phyloP scores from a whole-genome alignment of 2,113 vertebrate species.

The Anser brachyrhynchus region DNA sequence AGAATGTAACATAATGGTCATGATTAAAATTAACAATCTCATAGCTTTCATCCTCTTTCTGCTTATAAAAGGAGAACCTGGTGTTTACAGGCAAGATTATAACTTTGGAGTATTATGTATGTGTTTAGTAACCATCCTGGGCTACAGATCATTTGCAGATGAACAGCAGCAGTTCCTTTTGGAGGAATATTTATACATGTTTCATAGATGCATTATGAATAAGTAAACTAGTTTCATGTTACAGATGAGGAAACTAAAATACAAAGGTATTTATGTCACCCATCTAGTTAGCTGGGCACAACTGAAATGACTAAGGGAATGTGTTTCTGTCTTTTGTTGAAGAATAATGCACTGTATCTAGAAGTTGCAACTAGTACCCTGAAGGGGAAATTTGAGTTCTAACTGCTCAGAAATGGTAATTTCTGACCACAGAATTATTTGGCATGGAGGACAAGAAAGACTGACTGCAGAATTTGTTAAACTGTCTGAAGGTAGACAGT shows the following conservation, averaged over 20 bases:
- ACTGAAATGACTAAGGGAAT: neutral
- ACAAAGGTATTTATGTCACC: neutral
- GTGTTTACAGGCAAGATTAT: neutral
- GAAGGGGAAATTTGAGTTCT: neutral
- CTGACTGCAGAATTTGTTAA: neutral
- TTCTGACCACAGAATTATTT: neutral
- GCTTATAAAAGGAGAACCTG: neutral
- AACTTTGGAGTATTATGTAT: neutral
- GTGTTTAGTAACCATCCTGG: neutral
- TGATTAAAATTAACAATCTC: neutral
- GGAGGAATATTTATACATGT: neutral
- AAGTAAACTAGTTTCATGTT: neutral
- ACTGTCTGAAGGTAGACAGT: neutral
- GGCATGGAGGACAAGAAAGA: neutral
- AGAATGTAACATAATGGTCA: neutral
- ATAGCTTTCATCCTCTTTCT: neutral
- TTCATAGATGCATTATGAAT: neutral
- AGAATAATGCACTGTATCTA: too few relatives aligned
- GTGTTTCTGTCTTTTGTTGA: neutral
- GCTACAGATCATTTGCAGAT: neutral
- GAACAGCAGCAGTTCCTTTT: fast-evolving
- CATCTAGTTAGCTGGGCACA: neutral
- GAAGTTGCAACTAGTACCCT: fast-evolving
- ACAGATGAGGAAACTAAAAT: neutral
- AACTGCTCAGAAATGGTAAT: neutral